Percentiles rank a stretch among this genome's conserved stretches.
Evolutionary conservation across 2,888 invertebrate species (phyloP).

Genomic region (Strigamia maritima): DNA sequence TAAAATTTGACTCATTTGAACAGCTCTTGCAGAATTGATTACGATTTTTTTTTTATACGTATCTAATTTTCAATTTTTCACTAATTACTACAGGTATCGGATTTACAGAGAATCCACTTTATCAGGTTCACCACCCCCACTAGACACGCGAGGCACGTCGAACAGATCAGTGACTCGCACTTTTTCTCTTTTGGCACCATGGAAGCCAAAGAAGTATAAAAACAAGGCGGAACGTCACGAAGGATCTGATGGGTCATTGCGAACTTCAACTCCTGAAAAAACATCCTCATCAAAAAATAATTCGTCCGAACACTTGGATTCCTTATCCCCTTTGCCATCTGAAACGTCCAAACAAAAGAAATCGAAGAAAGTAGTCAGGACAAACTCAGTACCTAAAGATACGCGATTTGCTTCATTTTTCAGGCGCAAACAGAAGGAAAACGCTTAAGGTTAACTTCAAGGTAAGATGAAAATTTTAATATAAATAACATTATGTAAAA

Average conservation of each 20-base stretch:
- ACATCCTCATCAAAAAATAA: constrained; percentile 34
- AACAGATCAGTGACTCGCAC: constrained; percentile 54
- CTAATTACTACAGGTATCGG: constrained; percentile 1
- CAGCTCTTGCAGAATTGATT: too few relatives aligned
- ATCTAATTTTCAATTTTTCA: neutral
- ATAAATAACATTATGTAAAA: constrained; percentile 3
- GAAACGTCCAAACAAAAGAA: constrained; percentile 37
- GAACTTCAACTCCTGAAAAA: neutral
- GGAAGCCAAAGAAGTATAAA: constrained; percentile 71
- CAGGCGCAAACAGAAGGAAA: constrained; percentile 39
- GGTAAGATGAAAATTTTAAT: neutral
- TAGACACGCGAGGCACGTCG: neutral
- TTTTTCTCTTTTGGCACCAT: constrained; percentile 78
- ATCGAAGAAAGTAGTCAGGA: constrained; percentile 38
- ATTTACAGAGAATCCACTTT: constrained; percentile 36
- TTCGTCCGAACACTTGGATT: constrained; percentile 41
- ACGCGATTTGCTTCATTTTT: constrained; percentile 45
- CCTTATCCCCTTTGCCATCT: constrained; percentile 40
- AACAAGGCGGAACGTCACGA: constrained; percentile 62
- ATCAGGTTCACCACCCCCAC: constrained; percentile 36
- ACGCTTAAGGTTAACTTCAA: constrained; percentile 6
- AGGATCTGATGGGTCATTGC: constrained; percentile 23
- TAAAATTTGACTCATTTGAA: too few relatives aligned
- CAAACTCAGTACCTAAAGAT: constrained; percentile 47
- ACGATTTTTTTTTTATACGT: neutral